phyloP scores from a whole-genome alignment of 64 coral and sea anemone genomes.

The Orbicella faveolata region DNA sequence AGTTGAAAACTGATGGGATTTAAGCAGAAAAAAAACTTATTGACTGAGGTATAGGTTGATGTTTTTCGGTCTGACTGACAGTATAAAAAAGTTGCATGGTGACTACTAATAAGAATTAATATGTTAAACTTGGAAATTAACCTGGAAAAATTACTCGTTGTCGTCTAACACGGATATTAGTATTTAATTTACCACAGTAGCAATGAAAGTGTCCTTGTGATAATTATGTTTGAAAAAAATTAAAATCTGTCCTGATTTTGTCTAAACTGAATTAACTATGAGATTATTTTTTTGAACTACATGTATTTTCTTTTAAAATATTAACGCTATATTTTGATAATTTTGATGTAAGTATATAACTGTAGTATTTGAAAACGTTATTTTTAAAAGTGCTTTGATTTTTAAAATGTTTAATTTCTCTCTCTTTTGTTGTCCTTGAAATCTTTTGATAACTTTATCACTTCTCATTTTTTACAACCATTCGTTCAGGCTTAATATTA shows the following conservation, averaged over 20 bases:
- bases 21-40: not conserved
- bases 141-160: not conserved
- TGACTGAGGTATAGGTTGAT: not conserved
- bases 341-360: not conserved
- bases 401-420: not conserved
- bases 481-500: not conserved
- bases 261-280: not conserved
- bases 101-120: not conserved
- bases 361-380: not conserved
- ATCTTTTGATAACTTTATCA: not conserved
- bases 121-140: not conserved
- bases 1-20: not conserved
- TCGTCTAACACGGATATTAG: not conserved
- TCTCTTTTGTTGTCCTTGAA: not conserved
- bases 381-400: conserved; percentile 5
- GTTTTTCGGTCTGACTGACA: not conserved
- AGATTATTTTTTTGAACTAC: not conserved
- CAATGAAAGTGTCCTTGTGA: not conserved
- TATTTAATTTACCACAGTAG: not conserved
- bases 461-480: not conserved
- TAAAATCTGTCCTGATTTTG: not conserved
- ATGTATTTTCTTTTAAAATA: not conserved
- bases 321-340: not conserved
- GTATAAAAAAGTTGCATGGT: not conserved
- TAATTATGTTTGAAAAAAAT: not conserved